phyloP scores from a whole-genome alignment of 2,888 invertebrate genomes.

The Schrankia costaestrigalis region DNA sequence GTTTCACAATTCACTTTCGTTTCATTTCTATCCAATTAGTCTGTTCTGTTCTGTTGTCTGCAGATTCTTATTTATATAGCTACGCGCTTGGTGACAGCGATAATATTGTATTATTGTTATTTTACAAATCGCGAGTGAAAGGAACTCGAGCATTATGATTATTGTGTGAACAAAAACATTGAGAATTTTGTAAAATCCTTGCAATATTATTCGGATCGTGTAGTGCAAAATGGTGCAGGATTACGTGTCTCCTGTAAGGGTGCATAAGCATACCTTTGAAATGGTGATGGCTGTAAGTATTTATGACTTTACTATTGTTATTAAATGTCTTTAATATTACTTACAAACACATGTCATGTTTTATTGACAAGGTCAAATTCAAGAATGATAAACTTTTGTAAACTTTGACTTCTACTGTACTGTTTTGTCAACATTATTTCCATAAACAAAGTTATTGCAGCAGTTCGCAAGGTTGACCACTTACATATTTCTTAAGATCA shows the following conservation, averaged over 20 bases:
- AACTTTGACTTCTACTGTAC: constrained; percentile 1
- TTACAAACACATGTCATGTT: constrained; percentile 7
- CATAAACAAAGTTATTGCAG: constrained; percentile 12
- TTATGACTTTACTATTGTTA: constrained; percentile 4
- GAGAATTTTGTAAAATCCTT: constrained; percentile 51
- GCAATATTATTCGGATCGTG: constrained; percentile 48
- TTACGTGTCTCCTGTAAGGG: constrained; percentile 95
- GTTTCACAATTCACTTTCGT: constrained; percentile 24
- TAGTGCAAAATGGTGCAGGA: constrained; percentile 93
- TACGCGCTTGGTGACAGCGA: too few relatives aligned
- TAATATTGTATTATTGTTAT: constrained; percentile 55
- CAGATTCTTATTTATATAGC: too few relatives aligned
- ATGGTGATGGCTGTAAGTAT: constrained; percentile 96
- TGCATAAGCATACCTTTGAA: constrained; percentile 97
- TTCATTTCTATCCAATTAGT: too few relatives aligned
- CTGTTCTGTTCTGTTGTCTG: too few relatives aligned
- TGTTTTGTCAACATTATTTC: constrained; percentile 18
- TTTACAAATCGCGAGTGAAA: constrained; percentile 57
- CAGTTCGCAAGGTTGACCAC: constrained; percentile 18
- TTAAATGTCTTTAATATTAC: constrained; percentile 9
- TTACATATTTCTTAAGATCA: too few relatives aligned
- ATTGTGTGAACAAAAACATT: constrained; percentile 48
- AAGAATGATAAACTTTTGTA: constrained; percentile 11
- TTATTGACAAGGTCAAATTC: constrained; percentile 30
- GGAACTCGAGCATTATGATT: constrained; percentile 57